Evolutionary conservation across 2,797 vertebrate species (phyloP).

Genomic region (Centropyge bicolor): DNA sequence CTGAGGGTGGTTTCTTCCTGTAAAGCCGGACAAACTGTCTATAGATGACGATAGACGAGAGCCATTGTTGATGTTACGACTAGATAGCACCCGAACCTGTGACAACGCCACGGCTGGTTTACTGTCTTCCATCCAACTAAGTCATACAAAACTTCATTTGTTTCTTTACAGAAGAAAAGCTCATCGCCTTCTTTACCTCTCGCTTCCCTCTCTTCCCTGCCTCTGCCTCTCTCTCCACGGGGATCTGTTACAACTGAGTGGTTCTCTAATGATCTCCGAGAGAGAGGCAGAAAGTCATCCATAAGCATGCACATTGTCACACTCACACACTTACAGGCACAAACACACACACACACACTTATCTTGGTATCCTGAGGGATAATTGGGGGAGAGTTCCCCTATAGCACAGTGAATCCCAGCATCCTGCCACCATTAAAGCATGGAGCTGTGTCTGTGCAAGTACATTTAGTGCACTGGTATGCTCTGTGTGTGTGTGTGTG

Average conservation of each 20-base stretch:
- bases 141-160: constrained; percentile 34
- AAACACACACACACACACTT: constrained; percentile 6
- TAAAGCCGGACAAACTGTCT: constrained; percentile 19
- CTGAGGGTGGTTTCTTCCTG: constrained; percentile 14
- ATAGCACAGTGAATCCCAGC: constrained; percentile 57
- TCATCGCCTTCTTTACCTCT: constrained; percentile 45
- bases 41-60: neutral
- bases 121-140: constrained; percentile 17
- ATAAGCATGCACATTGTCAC: constrained; percentile 62
- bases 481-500: constrained; percentile 27
- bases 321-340: constrained; percentile 12
- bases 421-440: constrained; percentile 66
- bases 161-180: constrained; percentile 42
- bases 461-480: constrained; percentile 47
- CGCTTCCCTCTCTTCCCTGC: constrained; percentile 29
- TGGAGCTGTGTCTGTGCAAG: constrained; percentile 40
- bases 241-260: constrained; percentile 70
- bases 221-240: constrained; percentile 50
- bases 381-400: constrained; percentile 70
- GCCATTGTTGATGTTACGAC: constrained; percentile 1
- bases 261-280: constrained; percentile 78
- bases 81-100: constrained; percentile 13
- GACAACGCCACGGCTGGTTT: neutral
- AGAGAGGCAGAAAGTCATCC: constrained; percentile 73
- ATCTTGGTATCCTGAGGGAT: constrained; percentile 64